phyloP scores from a whole-genome alignment of 92 coral and sea anemone genomes.

The Nematostella vectensis region DNA sequence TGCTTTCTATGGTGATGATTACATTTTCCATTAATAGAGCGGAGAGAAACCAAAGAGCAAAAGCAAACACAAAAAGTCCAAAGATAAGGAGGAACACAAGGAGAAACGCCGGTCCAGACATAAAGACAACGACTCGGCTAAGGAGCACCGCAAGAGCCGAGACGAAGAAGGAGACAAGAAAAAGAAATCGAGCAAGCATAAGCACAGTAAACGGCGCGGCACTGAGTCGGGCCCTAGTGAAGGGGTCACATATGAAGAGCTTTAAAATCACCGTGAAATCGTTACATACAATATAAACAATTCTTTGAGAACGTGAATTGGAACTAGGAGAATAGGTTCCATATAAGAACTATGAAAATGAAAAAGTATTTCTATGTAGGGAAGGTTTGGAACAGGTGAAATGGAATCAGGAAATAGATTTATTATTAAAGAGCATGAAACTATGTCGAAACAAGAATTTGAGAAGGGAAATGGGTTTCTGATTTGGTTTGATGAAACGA shows the following conservation, averaged over 20 bases:
- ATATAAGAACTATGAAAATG: no score
- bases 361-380: no score
- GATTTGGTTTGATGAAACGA: no score
- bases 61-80: slow-evolving; percentile 64
- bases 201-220: slow-evolving; percentile 48
- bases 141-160: slow-evolving; percentile 45
- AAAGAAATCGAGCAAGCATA: slow-evolving; percentile 45
- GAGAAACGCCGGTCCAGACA: slow-evolving; percentile 53
- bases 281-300: no score
- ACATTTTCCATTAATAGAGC: slow-evolving; percentile 25
- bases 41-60: slow-evolving; percentile 57
- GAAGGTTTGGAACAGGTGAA: no score
- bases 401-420: no score
- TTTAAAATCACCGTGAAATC: no score
- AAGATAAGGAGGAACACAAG: slow-evolving; percentile 47
- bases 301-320: no score
- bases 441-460: no score
- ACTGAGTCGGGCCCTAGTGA: slow-evolving; percentile 16
- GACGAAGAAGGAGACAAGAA: slow-evolving; percentile 54
- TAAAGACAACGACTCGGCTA: slow-evolving; percentile 58
- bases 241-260: slow-evolving; percentile 51
- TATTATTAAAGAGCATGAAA: no score
- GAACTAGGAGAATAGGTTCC: no score
- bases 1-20: neutral
- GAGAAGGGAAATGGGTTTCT: no score